Conservation (phyloP, 2,113 vertebrate genomes). For the Tragelaphus imberbis region DNA sequence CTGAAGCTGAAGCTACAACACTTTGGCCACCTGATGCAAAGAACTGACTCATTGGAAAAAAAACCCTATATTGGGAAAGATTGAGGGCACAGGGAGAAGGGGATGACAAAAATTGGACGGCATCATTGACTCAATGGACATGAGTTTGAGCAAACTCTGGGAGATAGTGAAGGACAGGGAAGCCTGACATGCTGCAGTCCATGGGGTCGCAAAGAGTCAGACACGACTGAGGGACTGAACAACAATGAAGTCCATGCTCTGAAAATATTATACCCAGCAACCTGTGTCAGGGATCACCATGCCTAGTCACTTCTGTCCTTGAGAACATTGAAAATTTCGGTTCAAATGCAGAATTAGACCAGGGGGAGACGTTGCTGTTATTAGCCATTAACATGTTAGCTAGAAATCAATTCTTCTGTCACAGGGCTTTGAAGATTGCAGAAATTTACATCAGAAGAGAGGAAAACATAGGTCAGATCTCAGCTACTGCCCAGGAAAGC, state of each 20-base stretch:
- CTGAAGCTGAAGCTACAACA: neutral
- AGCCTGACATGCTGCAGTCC: neutral
- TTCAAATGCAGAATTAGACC: neutral
- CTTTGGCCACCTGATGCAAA: neutral
- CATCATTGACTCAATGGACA: neutral
- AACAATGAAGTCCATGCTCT: neutral
- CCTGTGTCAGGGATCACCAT: neutral
- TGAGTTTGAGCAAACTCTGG: neutral
- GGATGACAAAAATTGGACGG: neutral
- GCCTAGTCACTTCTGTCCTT: neutral
- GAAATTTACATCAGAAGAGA: neutral
- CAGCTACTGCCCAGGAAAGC: neutral
- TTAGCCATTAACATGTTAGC: conserved; percentile 7
- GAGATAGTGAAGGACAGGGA: neutral
- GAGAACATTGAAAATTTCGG: neutral
- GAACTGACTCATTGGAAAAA: neutral
- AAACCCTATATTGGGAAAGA: neutral
- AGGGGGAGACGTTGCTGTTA: neutral
- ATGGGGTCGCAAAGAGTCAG: neutral
- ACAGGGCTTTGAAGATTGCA: neutral
- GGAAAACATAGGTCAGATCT: neutral
- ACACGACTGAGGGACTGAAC: neutral
- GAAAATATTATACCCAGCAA: neutral
- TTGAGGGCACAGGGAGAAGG: neutral
- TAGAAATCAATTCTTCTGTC: conserved; percentile 7